A percentile compares a stretch with the other conserved stretches of the same genome.
phyloP scores from a whole-genome alignment of 2,888 invertebrate genomes.

The Andrena camellia region DNA sequence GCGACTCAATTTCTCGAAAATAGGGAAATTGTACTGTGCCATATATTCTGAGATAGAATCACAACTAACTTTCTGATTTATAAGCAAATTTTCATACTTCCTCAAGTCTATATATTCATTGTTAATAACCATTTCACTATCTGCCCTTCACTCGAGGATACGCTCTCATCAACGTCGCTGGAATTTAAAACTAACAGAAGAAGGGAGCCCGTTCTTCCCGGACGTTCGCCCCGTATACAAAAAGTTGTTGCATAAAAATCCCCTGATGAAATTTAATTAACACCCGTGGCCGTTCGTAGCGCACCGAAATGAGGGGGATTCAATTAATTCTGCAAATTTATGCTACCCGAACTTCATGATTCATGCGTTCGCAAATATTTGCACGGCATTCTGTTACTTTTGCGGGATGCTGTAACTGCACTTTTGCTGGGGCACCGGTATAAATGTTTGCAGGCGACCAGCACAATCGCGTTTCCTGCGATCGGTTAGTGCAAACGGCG shows the following conservation, averaged over 20 bases:
- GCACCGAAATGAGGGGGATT: constrained; percentile 25
- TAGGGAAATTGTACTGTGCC: no score
- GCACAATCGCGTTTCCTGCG: constrained; percentile 17
- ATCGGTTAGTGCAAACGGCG: constrained; percentile 25
- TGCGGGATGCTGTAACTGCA: constrained; percentile 34
- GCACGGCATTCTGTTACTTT: constrained; percentile 57
- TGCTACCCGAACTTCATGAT: constrained; percentile 15
- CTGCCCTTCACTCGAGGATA: background rate
- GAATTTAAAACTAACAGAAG: background rate
- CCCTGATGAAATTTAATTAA: constrained; percentile 32
- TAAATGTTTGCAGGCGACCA: constrained; percentile 45
- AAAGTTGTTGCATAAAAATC: constrained; percentile 14
- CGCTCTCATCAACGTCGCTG: background rate
- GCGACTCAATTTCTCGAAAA: no score
- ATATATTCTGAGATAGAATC: background rate
- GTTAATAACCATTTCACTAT: constrained; percentile 1
- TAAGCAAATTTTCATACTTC: background rate
- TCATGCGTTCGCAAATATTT: constrained; percentile 50
- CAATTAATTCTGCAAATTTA: constrained; percentile 47
- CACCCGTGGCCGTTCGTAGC: background rate
- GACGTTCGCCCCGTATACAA: background rate
- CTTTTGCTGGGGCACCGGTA: constrained; percentile 28
- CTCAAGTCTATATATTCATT: background rate
- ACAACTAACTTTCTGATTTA: background rate
- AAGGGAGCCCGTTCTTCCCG: no score